Percentiles rank a stretch among this genome's conserved stretches.
These are phyloP conservation scores for Lasioglossum zephyrum DNA, from an alignment of 2,888 invertebrate genomes.

Conservation along the genomic window DNA sequence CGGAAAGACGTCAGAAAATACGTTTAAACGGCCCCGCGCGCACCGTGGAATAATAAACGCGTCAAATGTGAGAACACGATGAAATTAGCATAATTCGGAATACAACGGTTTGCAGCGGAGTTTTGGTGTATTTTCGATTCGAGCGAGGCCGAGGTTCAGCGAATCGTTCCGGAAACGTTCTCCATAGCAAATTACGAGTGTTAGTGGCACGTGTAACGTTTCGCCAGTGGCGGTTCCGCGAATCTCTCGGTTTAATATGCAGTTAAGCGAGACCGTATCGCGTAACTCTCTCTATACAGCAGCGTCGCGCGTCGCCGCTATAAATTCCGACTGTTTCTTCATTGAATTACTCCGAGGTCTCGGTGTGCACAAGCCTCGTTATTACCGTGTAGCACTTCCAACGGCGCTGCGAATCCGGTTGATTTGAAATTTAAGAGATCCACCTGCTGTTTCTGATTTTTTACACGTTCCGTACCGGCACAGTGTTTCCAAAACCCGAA, in stretches of 20 bases:
- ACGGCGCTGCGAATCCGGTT: slow-evolving; percentile 13
- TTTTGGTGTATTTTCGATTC: not conserved
- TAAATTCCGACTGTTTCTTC: slow-evolving; percentile 43
- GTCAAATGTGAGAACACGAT: not conserved
- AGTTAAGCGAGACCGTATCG: slow-evolving; percentile 9
- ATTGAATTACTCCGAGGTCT: slow-evolving; percentile 38
- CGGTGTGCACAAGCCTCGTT: slow-evolving; percentile 18
- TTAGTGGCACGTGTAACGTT: not conserved
- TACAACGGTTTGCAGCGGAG: not conserved
- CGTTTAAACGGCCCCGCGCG: too few species aligned
- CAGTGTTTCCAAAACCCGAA: too few species aligned
- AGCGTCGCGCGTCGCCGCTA: slow-evolving; percentile 26
- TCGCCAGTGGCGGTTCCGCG: not conserved
- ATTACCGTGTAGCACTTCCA: slow-evolving; percentile 10
- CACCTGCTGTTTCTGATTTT: not conserved
- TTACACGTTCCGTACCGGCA: not conserved
- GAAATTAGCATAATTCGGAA: not conserved
- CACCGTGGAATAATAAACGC: not conserved
- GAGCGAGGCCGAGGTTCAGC: too few species aligned
- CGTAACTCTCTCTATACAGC: not conserved
- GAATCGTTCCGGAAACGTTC: not conserved
- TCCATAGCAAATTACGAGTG: not conserved
- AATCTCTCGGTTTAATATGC: slow-evolving; percentile 21
- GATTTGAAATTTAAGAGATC: slow-evolving; percentile 37
- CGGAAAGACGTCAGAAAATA: too few species aligned